Percentiles rank a stretch among this genome's conserved stretches.
phyloP scores from a whole-genome alignment of 53 echinoderm and acorn worm genomes.

The Luidia sarsii region DNA sequence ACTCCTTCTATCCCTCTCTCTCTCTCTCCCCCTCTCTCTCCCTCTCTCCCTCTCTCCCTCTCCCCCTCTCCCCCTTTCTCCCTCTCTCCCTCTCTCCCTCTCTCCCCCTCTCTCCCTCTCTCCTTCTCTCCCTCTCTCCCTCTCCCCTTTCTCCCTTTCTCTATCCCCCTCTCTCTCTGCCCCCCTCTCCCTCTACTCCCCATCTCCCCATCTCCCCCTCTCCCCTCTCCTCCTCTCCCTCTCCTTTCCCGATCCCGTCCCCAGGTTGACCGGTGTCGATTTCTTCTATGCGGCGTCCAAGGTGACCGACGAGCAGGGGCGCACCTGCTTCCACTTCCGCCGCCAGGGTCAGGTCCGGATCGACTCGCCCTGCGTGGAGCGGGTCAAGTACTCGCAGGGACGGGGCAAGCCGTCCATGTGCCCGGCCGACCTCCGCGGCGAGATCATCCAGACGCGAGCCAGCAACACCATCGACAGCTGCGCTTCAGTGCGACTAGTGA shows the following conservation, averaged over 20 bases:
- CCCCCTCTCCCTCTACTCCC: no score
- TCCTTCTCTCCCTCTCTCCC: no score
- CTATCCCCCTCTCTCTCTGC: no score
- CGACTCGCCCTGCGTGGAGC: slow-evolving; percentile 62
- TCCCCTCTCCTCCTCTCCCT: background rate
- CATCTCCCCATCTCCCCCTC: no score
- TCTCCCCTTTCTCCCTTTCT: no score
- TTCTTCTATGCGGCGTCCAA: slow-evolving; percentile 69
- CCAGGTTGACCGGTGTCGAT: slow-evolving; percentile 82
- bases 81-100: no score
- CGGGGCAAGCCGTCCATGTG: slow-evolving; percentile 56
- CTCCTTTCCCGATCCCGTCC: background rate
- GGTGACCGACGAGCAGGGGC: slow-evolving; percentile 66
- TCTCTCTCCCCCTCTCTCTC: no score
- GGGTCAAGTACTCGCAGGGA: slow-evolving; percentile 39
- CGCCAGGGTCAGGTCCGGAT: slow-evolving; percentile 66
- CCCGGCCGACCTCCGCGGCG: slow-evolving; percentile 43
- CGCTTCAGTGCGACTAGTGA: slow-evolving; percentile 36
- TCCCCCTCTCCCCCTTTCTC: no score
- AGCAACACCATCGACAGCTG: slow-evolving; percentile 39
- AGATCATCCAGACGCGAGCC: slow-evolving; percentile 41
- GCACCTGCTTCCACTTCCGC: slow-evolving; percentile 87
- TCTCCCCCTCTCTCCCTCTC: no score
- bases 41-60: no score
- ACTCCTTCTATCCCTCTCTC: no score